These are phyloP conservation scores for Thamnaconus septentrionalis DNA, from an alignment of 2,113 vertebrate species.

Conservation along the genomic window DNA sequence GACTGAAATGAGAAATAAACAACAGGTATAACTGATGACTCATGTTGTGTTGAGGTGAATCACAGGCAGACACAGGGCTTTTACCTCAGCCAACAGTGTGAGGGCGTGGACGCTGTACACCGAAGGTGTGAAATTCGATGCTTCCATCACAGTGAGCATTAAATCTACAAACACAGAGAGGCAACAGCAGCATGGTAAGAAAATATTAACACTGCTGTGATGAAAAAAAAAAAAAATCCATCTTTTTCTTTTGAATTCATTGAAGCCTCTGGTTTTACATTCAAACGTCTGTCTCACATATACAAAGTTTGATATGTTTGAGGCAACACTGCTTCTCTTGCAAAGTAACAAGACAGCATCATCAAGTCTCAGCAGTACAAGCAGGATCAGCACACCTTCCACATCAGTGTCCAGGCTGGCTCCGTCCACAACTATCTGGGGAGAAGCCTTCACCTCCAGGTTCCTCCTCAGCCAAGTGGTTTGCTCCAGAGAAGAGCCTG, in stretches of 20 bases:
- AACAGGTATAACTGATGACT: background rate
- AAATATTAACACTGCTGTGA: conserved; percentile 33
- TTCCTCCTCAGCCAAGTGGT: conserved; percentile 97
- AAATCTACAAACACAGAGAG: conserved; percentile 77
- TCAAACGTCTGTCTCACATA: no score
- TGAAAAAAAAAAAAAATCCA: no score
- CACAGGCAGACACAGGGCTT: conserved; percentile 16
- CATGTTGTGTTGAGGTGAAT: conserved; percentile 11
- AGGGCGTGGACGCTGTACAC: conserved; percentile 97
- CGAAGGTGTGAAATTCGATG: conserved; percentile 93
- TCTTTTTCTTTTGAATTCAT: no score
- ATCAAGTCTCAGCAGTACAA: background rate
- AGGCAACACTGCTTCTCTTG: background rate
- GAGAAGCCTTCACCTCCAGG: conserved; percentile 95
- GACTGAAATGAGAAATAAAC: conserved; percentile 10
- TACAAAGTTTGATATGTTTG: background rate
- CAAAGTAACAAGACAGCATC: background rate
- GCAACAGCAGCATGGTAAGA: conserved; percentile 19
- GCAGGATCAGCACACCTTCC: conserved; percentile 81
- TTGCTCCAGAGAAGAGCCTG: conserved; percentile 96
- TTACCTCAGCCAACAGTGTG: conserved; percentile 96
- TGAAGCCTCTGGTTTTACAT: no score
- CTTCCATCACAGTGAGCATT: conserved; percentile 95
- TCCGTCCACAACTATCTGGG: conserved; percentile 94
- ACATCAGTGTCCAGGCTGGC: conserved; percentile 88